Percentiles rank a stretch among this genome's conserved stretches.
Conservation (phyloP, 2,888 invertebrate species). For the Tenthredo distinguenda region DNA sequence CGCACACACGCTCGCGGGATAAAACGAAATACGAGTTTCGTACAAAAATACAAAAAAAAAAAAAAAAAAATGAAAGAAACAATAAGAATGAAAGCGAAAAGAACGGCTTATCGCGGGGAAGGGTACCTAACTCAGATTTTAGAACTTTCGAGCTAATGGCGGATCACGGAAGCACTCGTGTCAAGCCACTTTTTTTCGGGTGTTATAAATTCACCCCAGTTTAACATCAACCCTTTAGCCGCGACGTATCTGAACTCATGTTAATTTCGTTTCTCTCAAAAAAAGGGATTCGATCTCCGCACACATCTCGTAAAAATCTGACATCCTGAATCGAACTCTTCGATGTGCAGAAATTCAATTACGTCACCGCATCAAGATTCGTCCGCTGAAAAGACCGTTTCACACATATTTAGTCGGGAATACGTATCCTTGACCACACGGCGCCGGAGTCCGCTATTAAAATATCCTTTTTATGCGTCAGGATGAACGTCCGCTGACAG, state of each 20-base stretch:
- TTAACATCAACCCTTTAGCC: neutral
- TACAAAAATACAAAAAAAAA: neutral
- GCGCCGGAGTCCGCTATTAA: neutral
- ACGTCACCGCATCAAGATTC: no score
- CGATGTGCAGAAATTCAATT: no score
- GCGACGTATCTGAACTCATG: neutral
- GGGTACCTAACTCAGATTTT: neutral
- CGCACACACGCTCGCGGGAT: neutral
- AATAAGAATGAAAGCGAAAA: neutral
- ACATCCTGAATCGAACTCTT: no score
- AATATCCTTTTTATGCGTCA: constrained; percentile 20
- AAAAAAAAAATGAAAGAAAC: neutral
- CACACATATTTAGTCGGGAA: neutral
- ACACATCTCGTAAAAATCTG: no score
- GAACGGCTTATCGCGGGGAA: neutral
- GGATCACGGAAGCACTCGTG: neutral
- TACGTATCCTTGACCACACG: constrained; percentile 27
- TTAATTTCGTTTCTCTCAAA: neutral
- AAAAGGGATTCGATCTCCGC: neutral
- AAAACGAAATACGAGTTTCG: neutral
- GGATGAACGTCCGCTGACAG: neutral
- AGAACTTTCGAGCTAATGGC: neutral
- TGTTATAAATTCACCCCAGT: neutral
- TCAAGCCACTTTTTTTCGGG: constrained; percentile 1
- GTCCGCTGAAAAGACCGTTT: no score